A percentile compares a stretch with the other conserved stretches of the same genome.
Conservation (phyloP, 2,113 vertebrate genomes). For the Rhynchopsitta pachyrhyncha region DNA sequence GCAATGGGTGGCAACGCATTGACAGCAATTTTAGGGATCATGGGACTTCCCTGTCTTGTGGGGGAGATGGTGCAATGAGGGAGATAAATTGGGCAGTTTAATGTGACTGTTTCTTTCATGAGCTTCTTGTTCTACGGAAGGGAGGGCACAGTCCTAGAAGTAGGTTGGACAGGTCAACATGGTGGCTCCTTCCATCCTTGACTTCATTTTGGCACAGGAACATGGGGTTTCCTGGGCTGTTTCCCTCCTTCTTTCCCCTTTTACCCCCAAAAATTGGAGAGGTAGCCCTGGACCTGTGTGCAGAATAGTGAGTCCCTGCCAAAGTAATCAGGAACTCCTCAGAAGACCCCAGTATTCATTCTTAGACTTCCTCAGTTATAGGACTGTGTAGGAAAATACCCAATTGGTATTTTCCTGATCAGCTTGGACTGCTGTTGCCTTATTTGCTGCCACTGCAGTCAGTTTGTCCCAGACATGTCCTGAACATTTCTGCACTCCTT, state of each 20-base stretch:
- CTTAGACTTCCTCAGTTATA: neutral
- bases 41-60: rapidly evolving
- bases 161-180: neutral
- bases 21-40: neutral
- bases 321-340: neutral
- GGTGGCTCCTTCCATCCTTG: neutral
- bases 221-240: neutral
- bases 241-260: neutral
- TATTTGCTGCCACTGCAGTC: neutral
- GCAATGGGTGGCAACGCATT: rapidly evolving
- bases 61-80: neutral
- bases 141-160: neutral
- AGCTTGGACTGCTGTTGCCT: neutral
- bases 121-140: rapidly evolving
- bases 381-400: neutral
- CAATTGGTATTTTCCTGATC: neutral
- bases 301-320: neutral
- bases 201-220: neutral
- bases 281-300: neutral
- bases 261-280: rapidly evolving
- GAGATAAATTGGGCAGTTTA: neutral
- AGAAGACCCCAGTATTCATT: neutral
- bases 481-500: neutral
- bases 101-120: neutral
- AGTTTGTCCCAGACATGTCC: neutral